Percentiles rank a stretch among this genome's conserved stretches.
phyloP scores from a whole-genome alignment of 2,797 vertebrate species.

The Pteropus rufus region DNA sequence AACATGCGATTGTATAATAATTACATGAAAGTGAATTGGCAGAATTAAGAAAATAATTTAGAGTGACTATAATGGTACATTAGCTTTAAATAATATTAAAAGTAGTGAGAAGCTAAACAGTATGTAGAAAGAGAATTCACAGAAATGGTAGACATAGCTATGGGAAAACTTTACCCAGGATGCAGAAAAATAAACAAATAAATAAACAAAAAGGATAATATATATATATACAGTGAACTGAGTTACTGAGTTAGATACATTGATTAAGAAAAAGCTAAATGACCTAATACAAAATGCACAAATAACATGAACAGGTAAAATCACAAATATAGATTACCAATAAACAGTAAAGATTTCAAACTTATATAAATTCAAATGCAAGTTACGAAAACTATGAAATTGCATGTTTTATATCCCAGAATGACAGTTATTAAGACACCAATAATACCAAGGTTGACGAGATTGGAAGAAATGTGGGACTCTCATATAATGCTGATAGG shows the following conservation, averaged over 20 bases:
- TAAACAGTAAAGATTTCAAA: not conserved
- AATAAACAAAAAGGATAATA: not conserved
- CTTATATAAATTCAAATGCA: not conserved
- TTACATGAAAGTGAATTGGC: not conserved
- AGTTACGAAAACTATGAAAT: not conserved
- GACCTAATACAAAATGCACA: not conserved
- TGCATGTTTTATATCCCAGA: not conserved
- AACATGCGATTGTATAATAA: not conserved
- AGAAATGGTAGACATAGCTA: not conserved
- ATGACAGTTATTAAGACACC: not conserved
- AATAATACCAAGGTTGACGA: not conserved
- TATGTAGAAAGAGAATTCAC: not conserved
- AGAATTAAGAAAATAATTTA: slow-evolving; percentile 22
- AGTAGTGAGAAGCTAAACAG: not conserved
- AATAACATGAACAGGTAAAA: not conserved
- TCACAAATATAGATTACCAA: not conserved
- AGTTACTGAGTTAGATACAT: not conserved
- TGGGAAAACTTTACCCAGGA: not conserved
- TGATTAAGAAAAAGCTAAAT: not conserved
- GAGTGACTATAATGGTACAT: not conserved
- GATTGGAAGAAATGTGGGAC: not conserved
- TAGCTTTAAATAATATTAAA: not conserved
- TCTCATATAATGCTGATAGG: not conserved
- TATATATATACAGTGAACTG: not conserved
- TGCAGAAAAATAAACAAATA: not conserved